Evolutionary conservation across 2,888 invertebrate genomes (phyloP), one percentile per base, ranked within the genome.

Genomic region (Thymelicus acteon): DNA sequence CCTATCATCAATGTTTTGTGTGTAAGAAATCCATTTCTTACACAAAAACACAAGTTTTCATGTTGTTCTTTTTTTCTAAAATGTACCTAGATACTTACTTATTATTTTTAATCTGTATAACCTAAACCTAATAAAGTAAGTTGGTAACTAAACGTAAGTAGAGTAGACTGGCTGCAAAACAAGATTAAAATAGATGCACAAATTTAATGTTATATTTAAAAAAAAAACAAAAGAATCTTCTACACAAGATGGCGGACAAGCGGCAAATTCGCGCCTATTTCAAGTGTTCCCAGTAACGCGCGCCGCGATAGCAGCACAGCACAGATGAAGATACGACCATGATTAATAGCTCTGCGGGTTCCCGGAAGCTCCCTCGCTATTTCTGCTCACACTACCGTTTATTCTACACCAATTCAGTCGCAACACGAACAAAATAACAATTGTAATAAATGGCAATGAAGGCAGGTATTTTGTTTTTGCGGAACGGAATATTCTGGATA

Each of bases 261-360:
- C 61, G 60, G 65, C 31, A 58, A 71, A 49, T 65, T 71, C 70
- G 66, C 79, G 81, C 77, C 82, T 85, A 85, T 85, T 85, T 82
- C 79, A 75, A 82, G 84, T 79, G 81, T 85, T 83, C 82, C 76
- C 62, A 72, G 82, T 79, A 82, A 73, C 75, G 76, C 80, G 80
- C 79, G 80, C 80, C 80, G 77, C 75, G 75, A 76, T 54, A 54
- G 74, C 80, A 76, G 75, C 80, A 80, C 80, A 76, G 75, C 80
- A 80, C 82, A 77, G 79, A 80, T 79, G 75, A 74, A 78, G 82
- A 82, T 83, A 81, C 74, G 73, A 65, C 74, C 61, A 60, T 66
- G 75, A 78, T 78, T 78, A 76, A 79, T 77, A 72, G 78, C 31
- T 71, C 65, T 37, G 39, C 62, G 58, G 62, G 57, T 68, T 72